Base-by-base conservation (phyloP, 1,140 invertebrate species). In the Rhyacophila brunnea region DNA sequence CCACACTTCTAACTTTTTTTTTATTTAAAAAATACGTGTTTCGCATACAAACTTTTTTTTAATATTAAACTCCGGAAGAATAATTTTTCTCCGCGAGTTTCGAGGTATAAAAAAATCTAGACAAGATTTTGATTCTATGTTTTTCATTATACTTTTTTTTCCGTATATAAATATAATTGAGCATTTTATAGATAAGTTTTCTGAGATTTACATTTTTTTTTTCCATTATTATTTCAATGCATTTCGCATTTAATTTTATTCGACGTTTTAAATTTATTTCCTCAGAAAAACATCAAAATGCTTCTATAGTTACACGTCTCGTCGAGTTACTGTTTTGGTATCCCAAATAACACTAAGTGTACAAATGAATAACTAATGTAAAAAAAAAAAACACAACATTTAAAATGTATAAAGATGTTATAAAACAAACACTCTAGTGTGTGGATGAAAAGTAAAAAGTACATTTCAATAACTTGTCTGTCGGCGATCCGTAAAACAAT, bases 151-250 rank as follows among this genome's bases (percentile, higher is more conserved):
- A 53, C 46, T 49, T 54, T 54, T 60, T 46, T n/a, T n/a, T n/a
- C n/a, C n/a, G n/a, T n/a, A 43, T 36, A 44, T 40, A 47, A 46
- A 58, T 51, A 53, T 64, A 64, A 64, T 64, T 64, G 62, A 64
- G 62, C 62, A 59, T 64, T 55, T 63, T 63, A 63, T 49, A 53
- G 47, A 50, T 58, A 58, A 46, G 47, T 28, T 35, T 47, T 47
- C 42, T 48, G 54, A 50, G 55, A 34, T 35, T 50, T 58, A 20
- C 38, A 35, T 58, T 45, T 45, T 17, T 45, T 10, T 11, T 20
- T 17, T 15, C 43, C 9, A 19, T 45, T n/a, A 19, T 45, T n/a
- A 28, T 28, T 28, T 28, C 23, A 28, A 28, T 28, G 23, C 23
- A 28, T 28, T 28, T 5, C 23, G 23, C 23, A 28, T 28, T 9